phyloP scores from a whole-genome alignment of 2,797 vertebrate species.

The Periophthalmus magnuspinnatus region DNA sequence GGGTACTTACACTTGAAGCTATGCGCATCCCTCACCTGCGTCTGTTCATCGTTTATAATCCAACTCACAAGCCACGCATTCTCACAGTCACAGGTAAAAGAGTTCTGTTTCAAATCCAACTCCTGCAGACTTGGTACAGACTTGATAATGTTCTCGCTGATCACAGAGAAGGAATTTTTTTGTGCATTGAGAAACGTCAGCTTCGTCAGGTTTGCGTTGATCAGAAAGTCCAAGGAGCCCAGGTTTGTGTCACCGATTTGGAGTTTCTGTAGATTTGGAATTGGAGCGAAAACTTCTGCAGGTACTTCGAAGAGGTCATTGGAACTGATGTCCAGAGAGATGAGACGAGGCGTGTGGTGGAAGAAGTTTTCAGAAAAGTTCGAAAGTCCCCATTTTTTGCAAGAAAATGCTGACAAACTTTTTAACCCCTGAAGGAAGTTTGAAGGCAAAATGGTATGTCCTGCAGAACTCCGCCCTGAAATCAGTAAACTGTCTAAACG shows the following conservation, averaged over 20 bases:
- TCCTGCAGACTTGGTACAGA: slow-evolving; percentile 54
- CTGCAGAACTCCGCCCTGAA: slow-evolving; percentile 49
- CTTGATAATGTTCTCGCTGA: slow-evolving; percentile 16
- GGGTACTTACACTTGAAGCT: slow-evolving; percentile 67
- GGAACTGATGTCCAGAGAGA: slow-evolving; percentile 57
- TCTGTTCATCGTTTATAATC: slow-evolving; percentile 33
- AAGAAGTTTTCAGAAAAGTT: slow-evolving; percentile 55
- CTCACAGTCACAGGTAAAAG: slow-evolving; percentile 68
- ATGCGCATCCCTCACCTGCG: slow-evolving; percentile 59
- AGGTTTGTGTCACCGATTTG: slow-evolving; percentile 52
- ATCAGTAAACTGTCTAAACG: slow-evolving; percentile 48
- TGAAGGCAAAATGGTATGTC: slow-evolving; percentile 43
- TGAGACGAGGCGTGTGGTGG: slow-evolving; percentile 49
- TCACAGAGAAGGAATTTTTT: slow-evolving; percentile 53
- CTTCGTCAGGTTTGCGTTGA: slow-evolving; percentile 45
- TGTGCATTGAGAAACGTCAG: slow-evolving; percentile 61
- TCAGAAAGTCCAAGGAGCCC: slow-evolving; percentile 64
- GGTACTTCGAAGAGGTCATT: slow-evolving; percentile 57
- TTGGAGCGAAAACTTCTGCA: slow-evolving; percentile 46
- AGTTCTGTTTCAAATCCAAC: slow-evolving; percentile 58
- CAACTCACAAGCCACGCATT: slow-evolving; percentile 62
- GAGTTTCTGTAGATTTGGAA: slow-evolving; percentile 55
- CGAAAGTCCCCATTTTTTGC: slow-evolving; percentile 43
- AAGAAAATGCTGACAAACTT: slow-evolving; percentile 50
- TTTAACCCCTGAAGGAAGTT: slow-evolving; percentile 71